A percentile compares a stretch with the other conserved stretches of the same genome.
These are phyloP conservation scores for Eupithecia dodoneata DNA, from an alignment of 2,888 invertebrate species.

Conservation along the genomic window DNA sequence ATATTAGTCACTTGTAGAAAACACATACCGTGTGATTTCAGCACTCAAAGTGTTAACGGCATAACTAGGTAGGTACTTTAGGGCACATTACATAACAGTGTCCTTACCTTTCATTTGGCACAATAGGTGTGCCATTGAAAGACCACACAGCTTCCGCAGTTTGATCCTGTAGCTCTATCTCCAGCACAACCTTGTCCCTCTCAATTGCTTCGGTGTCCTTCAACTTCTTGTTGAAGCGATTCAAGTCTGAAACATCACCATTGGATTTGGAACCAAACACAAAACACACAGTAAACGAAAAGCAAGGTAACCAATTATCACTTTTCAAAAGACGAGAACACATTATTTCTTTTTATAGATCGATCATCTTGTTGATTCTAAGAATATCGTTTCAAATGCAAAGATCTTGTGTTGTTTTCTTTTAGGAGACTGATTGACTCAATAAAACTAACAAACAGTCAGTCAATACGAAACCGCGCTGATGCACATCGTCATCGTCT, in stretches of 20 bases:
- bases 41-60: no score
- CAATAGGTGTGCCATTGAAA: constrained; percentile 96
- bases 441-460: constrained; percentile 7
- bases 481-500: constrained; percentile 49
- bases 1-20: no score
- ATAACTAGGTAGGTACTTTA: no score
- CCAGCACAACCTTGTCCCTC: constrained; percentile 95
- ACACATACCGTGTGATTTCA: no score
- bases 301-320: constrained; percentile 1
- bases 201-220: constrained; percentile 97
- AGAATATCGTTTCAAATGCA: neutral
- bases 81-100: no score
- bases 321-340: constrained; percentile 17
- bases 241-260: constrained; percentile 88
- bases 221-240: constrained; percentile 98
- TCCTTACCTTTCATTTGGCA: constrained; percentile 87
- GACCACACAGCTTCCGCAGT: constrained; percentile 98
- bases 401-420: neutral
- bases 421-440: constrained; percentile 10
- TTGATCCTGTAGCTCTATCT: constrained; percentile 97
- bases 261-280: constrained; percentile 27
- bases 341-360: constrained; percentile 5
- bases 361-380: neutral
- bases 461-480: constrained; percentile 19
- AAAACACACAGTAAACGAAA: neutral